Conservation (phyloP, 1,140 invertebrate species). For the Drosophila baimaii region DNA sequence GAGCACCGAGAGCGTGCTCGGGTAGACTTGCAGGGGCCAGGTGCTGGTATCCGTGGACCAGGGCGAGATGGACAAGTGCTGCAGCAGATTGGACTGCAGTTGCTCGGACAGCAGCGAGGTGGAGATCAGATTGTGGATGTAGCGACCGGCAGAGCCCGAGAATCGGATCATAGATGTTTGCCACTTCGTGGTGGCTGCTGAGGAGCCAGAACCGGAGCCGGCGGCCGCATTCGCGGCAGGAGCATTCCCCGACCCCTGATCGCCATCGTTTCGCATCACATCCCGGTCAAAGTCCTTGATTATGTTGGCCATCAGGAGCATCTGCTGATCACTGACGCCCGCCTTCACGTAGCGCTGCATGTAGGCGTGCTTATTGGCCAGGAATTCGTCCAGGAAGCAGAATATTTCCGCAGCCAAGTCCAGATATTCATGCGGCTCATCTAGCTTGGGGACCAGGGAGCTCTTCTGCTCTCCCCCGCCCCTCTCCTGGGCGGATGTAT, state of each 20-base stretch:
- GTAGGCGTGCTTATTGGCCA: slow-evolving; percentile 84
- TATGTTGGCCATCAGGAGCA: slow-evolving; percentile 92
- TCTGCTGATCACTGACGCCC: slow-evolving; percentile 90
- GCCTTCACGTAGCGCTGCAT: slow-evolving; percentile 86
- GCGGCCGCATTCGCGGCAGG: slow-evolving; percentile 5
- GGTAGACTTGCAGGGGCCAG: slow-evolving; percentile 94
- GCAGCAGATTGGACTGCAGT: slow-evolving; percentile 89
- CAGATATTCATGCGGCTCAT: slow-evolving; percentile 91
- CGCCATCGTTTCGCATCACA: slow-evolving; percentile 74
- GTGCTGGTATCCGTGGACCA: slow-evolving; percentile 87
- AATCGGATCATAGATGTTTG: slow-evolving; percentile 82
- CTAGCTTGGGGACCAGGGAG: slow-evolving; percentile 92
- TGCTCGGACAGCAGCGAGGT: slow-evolving; percentile 88
- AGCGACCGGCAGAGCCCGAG: slow-evolving; percentile 80
- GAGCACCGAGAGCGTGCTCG: slow-evolving; percentile 91
- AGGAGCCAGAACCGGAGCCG: background rate
- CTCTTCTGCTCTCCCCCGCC: slow-evolving; percentile 82
- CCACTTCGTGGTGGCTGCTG: slow-evolving; percentile 67
- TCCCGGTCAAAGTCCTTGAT: slow-evolving; percentile 93
- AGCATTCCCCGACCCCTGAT: slow-evolving; percentile 22
- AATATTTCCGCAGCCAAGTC: slow-evolving; percentile 81
- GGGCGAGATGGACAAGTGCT: slow-evolving; percentile 91
- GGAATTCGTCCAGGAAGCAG: slow-evolving; percentile 79
- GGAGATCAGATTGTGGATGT: slow-evolving; percentile 89
- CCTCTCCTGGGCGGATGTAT: slow-evolving; percentile 84